These are phyloP conservation scores for Lissonota sp. DNA, from an alignment of 2,888 invertebrate genomes.

Conservation along the genomic window DNA sequence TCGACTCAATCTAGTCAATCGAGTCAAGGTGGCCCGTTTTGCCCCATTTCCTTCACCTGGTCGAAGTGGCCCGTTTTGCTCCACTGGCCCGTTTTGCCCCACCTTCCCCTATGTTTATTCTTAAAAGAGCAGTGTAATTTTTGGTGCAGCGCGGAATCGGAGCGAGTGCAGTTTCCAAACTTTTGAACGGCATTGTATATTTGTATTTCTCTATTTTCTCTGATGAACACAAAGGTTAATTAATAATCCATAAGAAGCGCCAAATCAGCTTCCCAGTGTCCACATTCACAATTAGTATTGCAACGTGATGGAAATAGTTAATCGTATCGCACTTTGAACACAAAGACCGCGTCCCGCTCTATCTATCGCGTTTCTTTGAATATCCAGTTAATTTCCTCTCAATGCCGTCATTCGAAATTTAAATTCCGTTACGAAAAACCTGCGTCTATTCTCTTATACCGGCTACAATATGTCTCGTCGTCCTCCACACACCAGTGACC, in stretches of 20 bases:
- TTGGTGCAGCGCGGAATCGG: too few relatives aligned
- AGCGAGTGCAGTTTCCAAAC: too few relatives aligned
- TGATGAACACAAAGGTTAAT: not conserved
- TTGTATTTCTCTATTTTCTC: too few relatives aligned
- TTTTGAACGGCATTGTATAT: too few relatives aligned
- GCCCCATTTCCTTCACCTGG: too few relatives aligned
- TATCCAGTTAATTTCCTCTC: slow-evolving; percentile 23
- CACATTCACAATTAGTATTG: slow-evolving; percentile 5
- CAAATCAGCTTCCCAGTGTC: not conserved
- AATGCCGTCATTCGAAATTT: slow-evolving; percentile 19
- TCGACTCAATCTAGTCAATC: too few relatives aligned
- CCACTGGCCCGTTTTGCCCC: too few relatives aligned
- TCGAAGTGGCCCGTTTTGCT: too few relatives aligned
- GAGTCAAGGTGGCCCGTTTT: too few relatives aligned
- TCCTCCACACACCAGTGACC: not conserved
- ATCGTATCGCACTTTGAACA: not conserved
- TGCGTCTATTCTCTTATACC: not conserved
- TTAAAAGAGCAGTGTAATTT: too few relatives aligned
- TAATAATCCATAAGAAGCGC: not conserved
- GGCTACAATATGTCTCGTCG: not conserved
- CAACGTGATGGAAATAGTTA: slow-evolving; percentile 8
- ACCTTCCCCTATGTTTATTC: too few relatives aligned
- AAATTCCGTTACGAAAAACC: slow-evolving; percentile 11
- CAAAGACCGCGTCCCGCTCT: slow-evolving; percentile 2
- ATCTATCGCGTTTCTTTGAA: slow-evolving; percentile 29